Conservation (phyloP, 2,113 vertebrate genomes). For the Zosterops borbonicus region DNA sequence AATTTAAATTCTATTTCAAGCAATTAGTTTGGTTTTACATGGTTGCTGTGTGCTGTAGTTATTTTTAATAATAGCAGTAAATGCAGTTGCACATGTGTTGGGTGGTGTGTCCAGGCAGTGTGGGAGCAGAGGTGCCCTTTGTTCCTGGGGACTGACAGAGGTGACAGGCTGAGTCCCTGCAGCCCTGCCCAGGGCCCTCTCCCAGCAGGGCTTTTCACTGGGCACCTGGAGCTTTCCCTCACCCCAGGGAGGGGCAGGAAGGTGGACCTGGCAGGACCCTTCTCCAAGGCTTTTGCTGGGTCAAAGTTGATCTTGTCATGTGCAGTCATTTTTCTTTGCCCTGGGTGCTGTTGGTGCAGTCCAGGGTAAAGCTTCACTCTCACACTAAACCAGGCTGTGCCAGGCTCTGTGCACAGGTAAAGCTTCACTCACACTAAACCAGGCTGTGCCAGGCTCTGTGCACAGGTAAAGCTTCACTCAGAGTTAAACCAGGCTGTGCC, state of each 20-base stretch:
- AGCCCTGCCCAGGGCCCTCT: background rate
- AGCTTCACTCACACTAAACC: too few species aligned
- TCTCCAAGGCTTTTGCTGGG: background rate
- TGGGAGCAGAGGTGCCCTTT: background rate
- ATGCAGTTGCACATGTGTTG: too few species aligned
- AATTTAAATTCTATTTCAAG: background rate
- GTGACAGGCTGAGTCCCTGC: background rate
- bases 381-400: rapidly evolving
- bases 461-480: too few species aligned
- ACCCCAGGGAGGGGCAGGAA: background rate
- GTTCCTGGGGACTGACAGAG: background rate
- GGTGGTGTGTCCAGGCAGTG: rapidly evolving
- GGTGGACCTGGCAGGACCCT: background rate
- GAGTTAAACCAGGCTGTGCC: rapidly evolving
- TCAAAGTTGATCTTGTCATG: background rate
- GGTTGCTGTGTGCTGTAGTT: background rate
- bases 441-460: too few species aligned
- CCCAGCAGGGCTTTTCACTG: background rate
- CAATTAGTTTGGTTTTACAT: slow-evolving; percentile 8
- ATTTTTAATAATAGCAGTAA: background rate
- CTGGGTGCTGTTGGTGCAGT: rapidly evolving
- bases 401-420: rapidly evolving
- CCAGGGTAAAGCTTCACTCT: background rate
- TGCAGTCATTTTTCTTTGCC: background rate
- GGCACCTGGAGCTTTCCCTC: rapidly evolving